These are phyloP conservation scores for Platichthys stellatus DNA, from an alignment of 2,113 vertebrate genomes.

Conservation along the genomic window DNA sequence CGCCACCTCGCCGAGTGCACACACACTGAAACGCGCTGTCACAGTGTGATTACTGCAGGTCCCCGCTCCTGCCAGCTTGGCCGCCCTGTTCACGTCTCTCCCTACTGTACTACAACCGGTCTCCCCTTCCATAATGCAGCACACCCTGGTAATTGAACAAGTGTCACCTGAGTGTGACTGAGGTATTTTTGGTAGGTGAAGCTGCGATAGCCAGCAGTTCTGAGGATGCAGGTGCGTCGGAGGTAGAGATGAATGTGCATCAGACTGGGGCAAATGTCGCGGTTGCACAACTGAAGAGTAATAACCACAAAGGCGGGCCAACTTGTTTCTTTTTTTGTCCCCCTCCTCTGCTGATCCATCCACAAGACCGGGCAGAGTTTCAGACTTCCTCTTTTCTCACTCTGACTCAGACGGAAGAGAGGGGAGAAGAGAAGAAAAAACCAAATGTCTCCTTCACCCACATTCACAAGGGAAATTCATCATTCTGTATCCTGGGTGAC, in stretches of 20 bases:
- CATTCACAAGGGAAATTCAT: constrained; percentile 51
- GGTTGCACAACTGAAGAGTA: constrained; percentile 71
- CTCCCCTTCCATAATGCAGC: constrained; percentile 24
- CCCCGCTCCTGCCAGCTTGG: constrained; percentile 27
- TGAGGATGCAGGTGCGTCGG: constrained; percentile 63
- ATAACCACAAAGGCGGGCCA: constrained; percentile 59
- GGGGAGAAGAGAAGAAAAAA: constrained; percentile 16
- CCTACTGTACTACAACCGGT: constrained; percentile 20
- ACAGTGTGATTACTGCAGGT: constrained; percentile 21
- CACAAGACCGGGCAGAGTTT: constrained; percentile 66
- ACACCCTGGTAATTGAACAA: constrained; percentile 14
- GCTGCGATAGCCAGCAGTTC: constrained; percentile 54
- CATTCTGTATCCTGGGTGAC: constrained; percentile 34
- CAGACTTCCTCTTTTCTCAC: constrained; percentile 65
- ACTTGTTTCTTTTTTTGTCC: constrained; percentile 1
- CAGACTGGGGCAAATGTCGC: constrained; percentile 66
- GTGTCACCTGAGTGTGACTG: constrained; percentile 43
- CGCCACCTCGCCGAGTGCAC: constrained; percentile 25
- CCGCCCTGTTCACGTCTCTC: constrained; percentile 44
- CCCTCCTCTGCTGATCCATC: constrained; percentile 44
- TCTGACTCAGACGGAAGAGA: constrained; percentile 58
- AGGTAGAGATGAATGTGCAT: constrained; percentile 64
- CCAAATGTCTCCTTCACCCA: constrained; percentile 44
- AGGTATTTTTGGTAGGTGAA: constrained; percentile 47
- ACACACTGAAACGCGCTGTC: background rate